phyloP scores from a whole-genome alignment of 30 jellyfish, hydroid and myxozoan species.

The Hydractinia symbiolongicarpus region DNA sequence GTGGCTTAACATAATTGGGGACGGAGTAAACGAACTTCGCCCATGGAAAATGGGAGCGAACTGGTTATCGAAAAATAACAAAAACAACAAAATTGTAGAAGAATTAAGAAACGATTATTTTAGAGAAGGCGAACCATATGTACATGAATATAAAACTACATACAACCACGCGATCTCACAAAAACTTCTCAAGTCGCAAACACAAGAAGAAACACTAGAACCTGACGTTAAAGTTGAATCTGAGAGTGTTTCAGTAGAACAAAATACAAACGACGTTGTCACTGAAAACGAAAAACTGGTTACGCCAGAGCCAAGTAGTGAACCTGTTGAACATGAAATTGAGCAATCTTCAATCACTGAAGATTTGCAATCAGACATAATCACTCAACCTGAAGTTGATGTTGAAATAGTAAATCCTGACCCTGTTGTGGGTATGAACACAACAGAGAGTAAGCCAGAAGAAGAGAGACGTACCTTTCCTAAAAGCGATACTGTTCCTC shows the following conservation, averaged over 20 bases:
- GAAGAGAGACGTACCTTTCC: not conserved
- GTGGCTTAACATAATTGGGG: slow-evolving; percentile 83
- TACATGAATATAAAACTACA: slow-evolving; percentile 29
- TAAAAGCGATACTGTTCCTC: slow-evolving; percentile 26
- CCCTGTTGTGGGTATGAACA: not conserved
- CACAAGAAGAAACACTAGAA: not conserved
- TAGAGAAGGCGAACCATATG: slow-evolving; percentile 63
- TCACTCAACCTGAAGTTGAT: not conserved
- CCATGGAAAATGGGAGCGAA: slow-evolving; percentile 92
- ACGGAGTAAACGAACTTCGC: slow-evolving; percentile 76
- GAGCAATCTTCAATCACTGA: not conserved
- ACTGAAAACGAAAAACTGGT: not conserved
- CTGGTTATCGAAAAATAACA: slow-evolving; percentile 46
- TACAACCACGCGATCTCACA: not conserved
- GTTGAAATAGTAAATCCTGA: not conserved
- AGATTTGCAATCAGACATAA: not conserved
- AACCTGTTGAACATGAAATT: not conserved
- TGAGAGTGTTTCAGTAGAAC: not conserved
- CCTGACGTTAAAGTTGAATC: not conserved
- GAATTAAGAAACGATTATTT: slow-evolving; percentile 74
- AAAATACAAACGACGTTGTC: not conserved
- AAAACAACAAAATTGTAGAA: slow-evolving; percentile 41
- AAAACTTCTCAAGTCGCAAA: not conserved
- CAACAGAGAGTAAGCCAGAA: not conserved
- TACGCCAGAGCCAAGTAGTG: not conserved